Evolutionary conservation across 2,113 vertebrate genomes (phyloP).

Genomic region (Lepisosteus osseus): DNA sequence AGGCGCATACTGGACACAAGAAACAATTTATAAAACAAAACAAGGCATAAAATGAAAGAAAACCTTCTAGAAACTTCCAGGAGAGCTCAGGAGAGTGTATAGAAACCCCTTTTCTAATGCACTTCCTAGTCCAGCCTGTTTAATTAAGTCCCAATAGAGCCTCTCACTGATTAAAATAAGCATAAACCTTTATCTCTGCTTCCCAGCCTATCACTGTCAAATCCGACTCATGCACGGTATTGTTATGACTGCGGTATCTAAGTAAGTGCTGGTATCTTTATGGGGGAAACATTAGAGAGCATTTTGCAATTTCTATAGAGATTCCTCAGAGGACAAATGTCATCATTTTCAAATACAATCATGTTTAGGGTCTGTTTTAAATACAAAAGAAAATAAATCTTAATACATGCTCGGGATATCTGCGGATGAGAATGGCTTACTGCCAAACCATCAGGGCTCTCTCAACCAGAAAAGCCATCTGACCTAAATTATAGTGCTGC

Average conservation of each 20-base stretch:
- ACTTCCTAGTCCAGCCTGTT: conserved; percentile 55
- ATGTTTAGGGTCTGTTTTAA: conserved; percentile 26
- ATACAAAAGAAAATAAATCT: conserved; percentile 10
- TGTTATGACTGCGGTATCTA: conserved; percentile 34
- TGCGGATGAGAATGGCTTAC: conserved; percentile 21
- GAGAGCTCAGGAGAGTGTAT: conserved; percentile 36
- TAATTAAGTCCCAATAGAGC: conserved; percentile 70
- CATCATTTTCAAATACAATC: conserved; percentile 26
- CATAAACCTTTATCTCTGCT: conserved; percentile 52
- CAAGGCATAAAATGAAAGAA: no score
- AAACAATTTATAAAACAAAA: no score
- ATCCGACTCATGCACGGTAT: not conserved
- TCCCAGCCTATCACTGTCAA: not conserved
- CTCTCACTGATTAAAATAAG: conserved; percentile 62
- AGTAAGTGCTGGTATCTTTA: conserved; percentile 22
- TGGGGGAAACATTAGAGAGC: conserved; percentile 17
- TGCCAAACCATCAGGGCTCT: conserved; percentile 13
- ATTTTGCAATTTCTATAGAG: conserved; percentile 22
- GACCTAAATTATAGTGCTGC: conserved; percentile 30
- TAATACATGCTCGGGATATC: conserved; percentile 22
- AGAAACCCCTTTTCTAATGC: conserved; percentile 48
- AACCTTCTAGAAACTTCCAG: conserved; percentile 28
- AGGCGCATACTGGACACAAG: no score
- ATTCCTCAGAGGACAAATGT: not conserved
- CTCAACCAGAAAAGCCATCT: conserved; percentile 25